Conservation (phyloP, 2,113 vertebrate genomes). For the Coturnix japonica region DNA sequence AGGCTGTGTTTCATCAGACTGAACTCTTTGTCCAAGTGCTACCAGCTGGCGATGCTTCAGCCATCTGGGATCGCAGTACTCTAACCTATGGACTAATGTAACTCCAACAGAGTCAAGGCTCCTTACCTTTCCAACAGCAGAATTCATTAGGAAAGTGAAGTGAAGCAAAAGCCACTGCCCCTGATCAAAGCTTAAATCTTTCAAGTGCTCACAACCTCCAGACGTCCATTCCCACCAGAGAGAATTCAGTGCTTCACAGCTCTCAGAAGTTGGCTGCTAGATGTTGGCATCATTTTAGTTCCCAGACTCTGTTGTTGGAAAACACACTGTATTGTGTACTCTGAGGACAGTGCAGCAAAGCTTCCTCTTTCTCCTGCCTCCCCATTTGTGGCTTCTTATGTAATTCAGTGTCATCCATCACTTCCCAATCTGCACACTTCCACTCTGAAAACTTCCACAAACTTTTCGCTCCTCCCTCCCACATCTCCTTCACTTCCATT, state of each 20-base stretch:
- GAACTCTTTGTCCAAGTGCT: constrained; percentile 58
- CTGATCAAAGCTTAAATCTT: constrained; percentile 4
- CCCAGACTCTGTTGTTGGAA: not conserved
- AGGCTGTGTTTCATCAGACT: constrained; percentile 46
- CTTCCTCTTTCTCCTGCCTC: not conserved
- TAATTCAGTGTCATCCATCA: not conserved
- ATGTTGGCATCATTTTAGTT: not conserved
- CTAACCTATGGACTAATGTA: not conserved
- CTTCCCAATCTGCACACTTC: not conserved
- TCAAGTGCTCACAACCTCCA: not conserved
- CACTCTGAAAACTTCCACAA: not conserved
- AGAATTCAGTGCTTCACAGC: not conserved
- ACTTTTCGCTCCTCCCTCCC: not conserved
- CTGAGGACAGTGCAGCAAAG: not conserved
- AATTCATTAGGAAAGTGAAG: constrained; percentile 4
- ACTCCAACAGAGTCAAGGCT: constrained; percentile 10
- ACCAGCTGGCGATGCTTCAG: constrained; percentile 56
- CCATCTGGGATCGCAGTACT: constrained; percentile 32
- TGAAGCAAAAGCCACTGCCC: not conserved
- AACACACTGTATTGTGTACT: not conserved
- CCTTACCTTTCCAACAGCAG: not conserved
- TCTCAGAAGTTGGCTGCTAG: constrained; percentile 1
- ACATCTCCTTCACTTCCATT: not conserved
- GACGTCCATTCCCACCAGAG: not conserved
- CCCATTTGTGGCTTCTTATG: not conserved